Base-by-base conservation (phyloP, 2,888 invertebrate species). In the Thera britannica region DNA sequence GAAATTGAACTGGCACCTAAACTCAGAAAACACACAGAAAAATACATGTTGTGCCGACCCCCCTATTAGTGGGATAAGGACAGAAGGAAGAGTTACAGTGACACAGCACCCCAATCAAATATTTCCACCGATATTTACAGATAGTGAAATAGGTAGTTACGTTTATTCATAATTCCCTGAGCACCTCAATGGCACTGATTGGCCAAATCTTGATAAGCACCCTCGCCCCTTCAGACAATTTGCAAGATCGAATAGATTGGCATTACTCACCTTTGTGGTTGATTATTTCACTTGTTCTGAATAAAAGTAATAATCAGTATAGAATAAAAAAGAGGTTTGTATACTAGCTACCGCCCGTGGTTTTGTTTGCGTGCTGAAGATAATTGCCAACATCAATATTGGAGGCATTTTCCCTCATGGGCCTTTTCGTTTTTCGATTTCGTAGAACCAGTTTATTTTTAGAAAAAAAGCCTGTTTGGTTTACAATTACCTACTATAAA, bases 131-230 rank as follows among this genome's bases (percentile, higher is more conserved):
- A 58, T 62, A 49, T 46, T 46, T 1, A 4, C 2, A 35, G 62
- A 59, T 62, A 69, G 59, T 23, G 8, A 63, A 62, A 66, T 57
- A 49, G 6, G 34, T 58, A 46, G 7, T 8, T 46, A 2, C 46
- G 35, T 41, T 44, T 52, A 63, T 70, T 64, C 63, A 66, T 54
- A 41, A 58, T 57, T 48, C 52, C 44, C 51, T 34, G 41, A 54
- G 54, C 68, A 65, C 59, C 72, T 90, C 81, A 91, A 92, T 91
- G 77, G 88, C 75, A 71, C 79, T 92, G 92, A 92, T 92, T 92
- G 87, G 81, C 76, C 62, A 78, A 76, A 92, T 92, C 92, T 89
- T 84, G 92, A 92, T 92, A 92, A 88, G 80, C 70, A 65, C 68
- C 68, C 58, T 61, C 58, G 49, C 80, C 84, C 82, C 75, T 72